Base-by-base conservation (phyloP, 2,888 invertebrate species). In the Anthrax anthrax region DNA sequence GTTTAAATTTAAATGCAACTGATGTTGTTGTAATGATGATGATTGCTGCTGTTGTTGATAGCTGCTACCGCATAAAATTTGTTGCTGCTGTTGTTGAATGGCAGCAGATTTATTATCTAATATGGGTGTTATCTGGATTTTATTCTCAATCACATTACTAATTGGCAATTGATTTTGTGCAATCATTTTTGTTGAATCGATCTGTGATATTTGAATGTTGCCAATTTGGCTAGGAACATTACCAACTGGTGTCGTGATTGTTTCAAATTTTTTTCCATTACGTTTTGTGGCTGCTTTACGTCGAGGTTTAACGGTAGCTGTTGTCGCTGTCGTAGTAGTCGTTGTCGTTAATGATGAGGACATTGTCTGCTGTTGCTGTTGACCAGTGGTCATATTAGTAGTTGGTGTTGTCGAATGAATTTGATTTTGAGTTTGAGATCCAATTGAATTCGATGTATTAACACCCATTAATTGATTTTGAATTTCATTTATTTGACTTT, bases 61-160 rank as follows among this genome's bases (percentile, higher is more conserved):
- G 3, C 32, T 37, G 5, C 18, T 18, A 10, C 34, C 37, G 34
- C 44, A 47, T 27, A 29, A 39, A 13, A 37, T 38, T 27, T 37
- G 49, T 18, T 50, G 50, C 16, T 39, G 41, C 16, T 51, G 47
- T 38, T 51, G 50, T 13, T 46, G 46, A 14, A 50, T 57, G 4
- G 57, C 57, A 42, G n/a, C 23, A 18, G 19, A 18, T 18, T 60
- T 50, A 37, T 51, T 52, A 47, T 64, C 57, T 46, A 63, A 48
- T 50, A 70, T 64, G 40, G 71, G 62, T 68, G 70, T 69, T 34
- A 69, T 69, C 56, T 69, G 69, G 39, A 69, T 69, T 56, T 69
- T 68, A 46, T 69, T 69, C 50, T 69, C 69, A 3, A 69, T 66
- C n/a, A 63, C 50, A 41, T 60, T 64, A 52, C 58, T 62, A 48